These are phyloP conservation scores for Neogale vison DNA, from an alignment of 2,113 vertebrate genomes.

Conservation along the genomic window DNA sequence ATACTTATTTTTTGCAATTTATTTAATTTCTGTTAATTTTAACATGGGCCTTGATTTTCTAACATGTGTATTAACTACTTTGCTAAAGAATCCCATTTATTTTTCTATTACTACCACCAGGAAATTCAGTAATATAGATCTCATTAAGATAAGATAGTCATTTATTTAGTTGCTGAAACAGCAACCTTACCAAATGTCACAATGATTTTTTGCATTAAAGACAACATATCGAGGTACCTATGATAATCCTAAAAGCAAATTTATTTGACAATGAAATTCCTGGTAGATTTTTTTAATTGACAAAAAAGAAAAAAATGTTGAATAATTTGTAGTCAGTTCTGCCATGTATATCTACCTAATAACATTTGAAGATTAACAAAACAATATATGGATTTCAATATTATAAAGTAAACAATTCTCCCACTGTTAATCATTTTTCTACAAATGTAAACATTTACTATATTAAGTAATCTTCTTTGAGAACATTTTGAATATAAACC, in stretches of 20 bases:
- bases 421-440: background rate
- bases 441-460: background rate
- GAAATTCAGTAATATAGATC: background rate
- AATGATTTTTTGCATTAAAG: slow-evolving; percentile 2
- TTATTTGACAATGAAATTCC: background rate
- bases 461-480: background rate
- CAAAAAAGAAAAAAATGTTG: background rate
- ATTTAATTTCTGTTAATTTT: slow-evolving; percentile 12
- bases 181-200: background rate
- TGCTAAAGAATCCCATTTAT: background rate
- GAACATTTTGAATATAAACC: background rate
- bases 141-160: background rate
- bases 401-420: slow-evolving; percentile 17
- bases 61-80: background rate
- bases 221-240: background rate
- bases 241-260: slow-evolving; percentile 34
- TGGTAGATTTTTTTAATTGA: background rate
- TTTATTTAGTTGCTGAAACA: slow-evolving; percentile 18
- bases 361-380: background rate
- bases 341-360: background rate
- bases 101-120: background rate
- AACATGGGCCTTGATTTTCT: background rate
- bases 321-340: background rate
- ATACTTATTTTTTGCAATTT: background rate
- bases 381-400: background rate